Evolutionary conservation across 2,113 vertebrate species (phyloP), one percentile per base, ranked within the genome.

Genomic region (Gymnorhina tibicen): DNA sequence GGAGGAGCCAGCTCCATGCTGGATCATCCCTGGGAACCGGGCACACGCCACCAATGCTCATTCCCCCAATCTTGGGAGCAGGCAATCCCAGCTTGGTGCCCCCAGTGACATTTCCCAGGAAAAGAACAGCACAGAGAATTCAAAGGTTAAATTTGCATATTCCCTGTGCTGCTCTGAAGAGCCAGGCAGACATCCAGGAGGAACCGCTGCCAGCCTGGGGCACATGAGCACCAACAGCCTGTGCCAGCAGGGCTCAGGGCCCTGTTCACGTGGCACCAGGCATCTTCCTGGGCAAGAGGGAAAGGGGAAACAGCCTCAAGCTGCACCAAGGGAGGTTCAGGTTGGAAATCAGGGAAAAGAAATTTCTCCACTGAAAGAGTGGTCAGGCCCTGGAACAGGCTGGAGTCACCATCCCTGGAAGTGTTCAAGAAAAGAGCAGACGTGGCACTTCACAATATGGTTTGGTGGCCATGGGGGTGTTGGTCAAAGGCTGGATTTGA

Each of bases 131-230:
- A n/a, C 30, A 8, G 74, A 62, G 42, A 94, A 95, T 28, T 28
- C 72, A 97, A 97, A 97, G 93, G 96, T 95, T 96, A 95, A 59
- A 92, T 96, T 85, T 97, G 88, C 95, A 96, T 94, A 89, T 95
- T 95, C 75, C 73, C 81, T 0, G 66, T 28, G 67, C 52, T 67
- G 66, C 77, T 93, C 50, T 55, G 37, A 72, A 60, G 91, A 92
- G 44, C 22, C 69, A 80, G 83, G 18, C 84, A 39, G 26, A 10
- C 9, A 41, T 16, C 33, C 20, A 16, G 91, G 74, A 83, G 18
- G 68, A 85, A 2, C 24, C 30, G 46, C 75, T 90, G 69, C 60
- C 91, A 84, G 32, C 46, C 53, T 52, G 56, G 78, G 42, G 30
- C 74, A 42, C 3, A 0, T 53, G 37, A 68, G 37, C 72, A 80